These are phyloP conservation scores for Phenganax stokvisi DNA, from an alignment of 92 coral and sea anemone species.

Conservation along the genomic window DNA sequence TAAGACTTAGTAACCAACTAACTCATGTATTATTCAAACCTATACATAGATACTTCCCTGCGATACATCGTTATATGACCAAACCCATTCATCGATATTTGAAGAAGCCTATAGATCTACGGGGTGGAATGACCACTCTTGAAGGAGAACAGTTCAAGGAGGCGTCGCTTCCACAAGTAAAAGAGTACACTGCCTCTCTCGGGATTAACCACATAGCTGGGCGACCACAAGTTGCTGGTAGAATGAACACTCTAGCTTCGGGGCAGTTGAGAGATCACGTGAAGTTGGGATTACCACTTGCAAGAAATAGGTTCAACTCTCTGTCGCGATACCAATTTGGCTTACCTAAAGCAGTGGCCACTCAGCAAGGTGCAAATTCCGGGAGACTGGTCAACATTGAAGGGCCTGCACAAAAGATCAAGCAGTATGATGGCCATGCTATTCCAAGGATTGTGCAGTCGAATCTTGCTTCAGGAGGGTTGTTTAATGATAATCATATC, in stretches of 20 bases:
- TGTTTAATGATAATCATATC: not conserved
- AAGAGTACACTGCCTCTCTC: not conserved
- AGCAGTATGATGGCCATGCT: not conserved
- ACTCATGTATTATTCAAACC: constrained; percentile 36
- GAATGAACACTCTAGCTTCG: not conserved
- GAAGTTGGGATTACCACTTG: not conserved
- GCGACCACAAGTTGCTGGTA: not conserved
- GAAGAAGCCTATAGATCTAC: constrained; percentile 50
- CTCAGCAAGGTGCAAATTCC: not conserved
- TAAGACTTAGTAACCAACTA: constrained; percentile 22
- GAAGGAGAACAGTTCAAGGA: not conserved
- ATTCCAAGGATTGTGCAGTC: not conserved
- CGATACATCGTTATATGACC: constrained; percentile 60
- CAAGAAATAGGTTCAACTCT: not conserved
- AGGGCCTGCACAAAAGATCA: not conserved
- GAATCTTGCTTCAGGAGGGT: not conserved
- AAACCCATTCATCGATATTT: constrained; percentile 65
- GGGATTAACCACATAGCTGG: not conserved
- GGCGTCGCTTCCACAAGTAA: not conserved
- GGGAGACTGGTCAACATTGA: not conserved
- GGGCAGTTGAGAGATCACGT: not conserved
- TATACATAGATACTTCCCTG: constrained; percentile 59
- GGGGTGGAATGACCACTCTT: not conserved
- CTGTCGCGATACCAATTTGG: not conserved
- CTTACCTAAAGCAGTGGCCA: not conserved